Conservation (phyloP, 2,113 vertebrate genomes). For the Thamnophis sirtalis region DNA sequence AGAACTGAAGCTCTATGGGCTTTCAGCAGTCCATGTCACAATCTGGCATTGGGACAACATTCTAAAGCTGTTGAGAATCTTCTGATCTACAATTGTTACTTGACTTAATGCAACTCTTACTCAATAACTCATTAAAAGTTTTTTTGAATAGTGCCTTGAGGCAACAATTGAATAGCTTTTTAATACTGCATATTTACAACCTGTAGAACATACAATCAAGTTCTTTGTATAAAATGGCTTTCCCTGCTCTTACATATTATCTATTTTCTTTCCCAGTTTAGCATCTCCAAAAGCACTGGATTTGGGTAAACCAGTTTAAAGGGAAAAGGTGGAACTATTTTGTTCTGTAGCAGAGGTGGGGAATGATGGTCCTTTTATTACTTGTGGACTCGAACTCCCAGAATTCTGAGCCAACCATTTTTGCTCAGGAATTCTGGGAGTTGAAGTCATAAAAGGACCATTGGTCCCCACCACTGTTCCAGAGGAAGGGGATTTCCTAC, state of each 20-base stretch:
- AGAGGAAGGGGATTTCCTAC: not conserved
- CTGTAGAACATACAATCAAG: not conserved
- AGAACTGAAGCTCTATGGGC: not conserved
- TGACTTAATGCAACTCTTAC: not conserved
- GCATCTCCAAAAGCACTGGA: not conserved
- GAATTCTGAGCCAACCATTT: not conserved
- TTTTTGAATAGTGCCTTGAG: not conserved
- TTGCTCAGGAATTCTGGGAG: not conserved
- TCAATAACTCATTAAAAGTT: not conserved
- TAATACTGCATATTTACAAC: not conserved
- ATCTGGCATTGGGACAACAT: not conserved
- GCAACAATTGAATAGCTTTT: not conserved
- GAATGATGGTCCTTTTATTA: not conserved
- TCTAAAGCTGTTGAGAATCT: not conserved
- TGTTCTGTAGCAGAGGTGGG: not conserved
- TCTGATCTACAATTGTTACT: not conserved
- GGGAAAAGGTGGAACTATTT: not conserved
- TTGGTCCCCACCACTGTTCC: not conserved
- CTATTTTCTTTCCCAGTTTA: not conserved
- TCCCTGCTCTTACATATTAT: not conserved
- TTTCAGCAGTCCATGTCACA: constrained; percentile 1
- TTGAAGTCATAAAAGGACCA: not conserved
- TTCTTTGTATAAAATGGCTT: not conserved
- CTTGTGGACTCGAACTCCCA: not conserved
- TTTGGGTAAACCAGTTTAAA: not conserved